Evolutionary conservation across 2,888 invertebrate genomes (phyloP), one percentile per base, ranked within the genome.

Genomic region (Maniola hyperantus): DNA sequence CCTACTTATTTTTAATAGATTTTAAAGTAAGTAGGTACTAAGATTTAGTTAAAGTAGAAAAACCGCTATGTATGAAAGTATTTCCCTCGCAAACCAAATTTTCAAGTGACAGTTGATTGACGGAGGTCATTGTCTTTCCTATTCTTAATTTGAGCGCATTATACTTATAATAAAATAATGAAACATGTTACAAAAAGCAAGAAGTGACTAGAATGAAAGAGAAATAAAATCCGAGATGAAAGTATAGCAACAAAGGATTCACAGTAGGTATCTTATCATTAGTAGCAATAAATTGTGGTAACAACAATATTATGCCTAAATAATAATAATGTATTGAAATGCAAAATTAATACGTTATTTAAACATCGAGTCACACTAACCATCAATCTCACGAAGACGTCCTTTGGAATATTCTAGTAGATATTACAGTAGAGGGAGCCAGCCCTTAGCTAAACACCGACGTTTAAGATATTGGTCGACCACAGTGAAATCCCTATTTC

Each of bases 381-480:
- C 63, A 65, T 64, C 66, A 59, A 66, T 55, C 66, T 70, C 65
- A 50, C 66, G 54, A 69, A 70, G 65, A 72, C 58, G 67, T 66
- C 54, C 62, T 62, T 64, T 58, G 66, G 64, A 55, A 58, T 61
- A 67, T 70, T 67, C 57, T 73, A 76, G 71, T 74, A 76, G 72
- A 74, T 73, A 74, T 76, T 75, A 78, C 74, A 77, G 72, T 74
- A 73, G 66, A 83, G 87, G 86, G 84, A 71, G 26, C 91, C 90
- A 89, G 91, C 91, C 91, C 91, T 81, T 78, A 81, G 76, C 77
- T 84, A 74, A 81, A 83, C 82, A 86, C 79, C 78, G 85, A 85
- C 79, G 81, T 80, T 83, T 83, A 84, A 85, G 81, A 85, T 78
- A 89, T 89, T 88, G 90, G 91, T 89, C 89, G 86, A 83, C 85